Base-by-base conservation (phyloP, 1,140 invertebrate genomes). In the Cydia fagiglandana region DNA sequence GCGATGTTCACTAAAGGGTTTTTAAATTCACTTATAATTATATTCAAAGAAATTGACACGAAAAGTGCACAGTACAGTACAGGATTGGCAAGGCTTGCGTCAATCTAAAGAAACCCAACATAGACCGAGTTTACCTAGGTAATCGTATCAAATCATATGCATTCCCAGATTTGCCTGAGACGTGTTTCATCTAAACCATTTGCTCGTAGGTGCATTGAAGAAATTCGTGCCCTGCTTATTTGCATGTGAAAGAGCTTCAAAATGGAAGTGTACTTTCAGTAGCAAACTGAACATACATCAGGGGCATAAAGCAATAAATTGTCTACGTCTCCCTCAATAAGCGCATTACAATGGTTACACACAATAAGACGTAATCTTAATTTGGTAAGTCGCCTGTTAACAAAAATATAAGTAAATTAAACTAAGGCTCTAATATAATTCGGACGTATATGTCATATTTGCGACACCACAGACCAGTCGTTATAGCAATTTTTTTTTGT, bases 231-330 rank as follows among this genome's bases (percentile, higher is more conserved):
- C 78, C 73, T 15, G 68, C 38, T 83, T 84, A 88, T 89, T 89
- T 89, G 83, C 86, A 89, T 87, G 73, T 85, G 86, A 87, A 88
- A 89, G 86, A 85, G 83, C 80, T 74, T 82, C 76, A 80, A 38
- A 79, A 45, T 70, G 66, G 34, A 20, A 38, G 66, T 75, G 77
- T 80, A 78, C 77, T 79, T 68, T 73, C 30, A 73, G 78, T 75
- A 73, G 73, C 68, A 80, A 80, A 45, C 73, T 47, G 66, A 66
- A 30, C 66, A 75, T 77, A 78, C 61, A n/a, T n/a, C n/a, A 81
- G 64, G 77, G 75, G 73, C 78, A 9, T 17, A 78, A 66, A 73
- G 79, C 76, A 70, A 81, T 81, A 83, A 83, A 75, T 77, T 76
- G 50, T 78, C 77, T 74, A 76, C 75, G 68, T 66, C 68, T 78